A percentile compares a stretch with the other conserved stretches of the same genome.
phyloP scores from a whole-genome alignment of 2,888 invertebrate species.

The Drosophila anceps region DNA sequence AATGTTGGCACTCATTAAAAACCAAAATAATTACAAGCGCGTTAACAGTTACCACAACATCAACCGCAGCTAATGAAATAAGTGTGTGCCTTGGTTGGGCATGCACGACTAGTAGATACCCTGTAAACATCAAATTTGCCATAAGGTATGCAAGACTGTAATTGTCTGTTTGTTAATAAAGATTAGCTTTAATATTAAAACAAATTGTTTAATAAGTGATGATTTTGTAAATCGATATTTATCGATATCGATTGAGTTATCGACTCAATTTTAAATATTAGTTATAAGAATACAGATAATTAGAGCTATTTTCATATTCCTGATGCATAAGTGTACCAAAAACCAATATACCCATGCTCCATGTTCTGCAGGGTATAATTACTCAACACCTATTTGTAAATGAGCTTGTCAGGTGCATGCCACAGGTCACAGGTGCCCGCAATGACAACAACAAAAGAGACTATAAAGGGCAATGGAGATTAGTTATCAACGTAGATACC shows the following conservation, averaged over 20 bases:
- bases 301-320: neutral
- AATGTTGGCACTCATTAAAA: conserved; percentile 42
- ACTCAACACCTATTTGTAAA: conserved; percentile 61
- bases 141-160: no score
- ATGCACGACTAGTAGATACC: neutral
- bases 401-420: conserved; percentile 42
- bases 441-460: conserved; percentile 6
- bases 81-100: neutral
- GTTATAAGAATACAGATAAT: no score
- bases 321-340: neutral
- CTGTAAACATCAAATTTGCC: no score
- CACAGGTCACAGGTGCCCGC: conserved; percentile 28
- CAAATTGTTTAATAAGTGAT: no score
- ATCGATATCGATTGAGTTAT: neutral
- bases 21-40: conserved; percentile 19
- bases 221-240: neutral
- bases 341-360: neutral
- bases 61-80: neutral
- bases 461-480: neutral
- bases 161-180: neutral
- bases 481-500: conserved; percentile 2
- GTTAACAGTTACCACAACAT: conserved; percentile 21
- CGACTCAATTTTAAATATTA: neutral
- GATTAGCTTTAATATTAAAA: no score
- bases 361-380: conserved; percentile 25